Evolutionary conservation across 2,888 invertebrate genomes (phyloP), one percentile per base, ranked within the genome.

Genomic region (Leptinotarsa tumamoca): DNA sequence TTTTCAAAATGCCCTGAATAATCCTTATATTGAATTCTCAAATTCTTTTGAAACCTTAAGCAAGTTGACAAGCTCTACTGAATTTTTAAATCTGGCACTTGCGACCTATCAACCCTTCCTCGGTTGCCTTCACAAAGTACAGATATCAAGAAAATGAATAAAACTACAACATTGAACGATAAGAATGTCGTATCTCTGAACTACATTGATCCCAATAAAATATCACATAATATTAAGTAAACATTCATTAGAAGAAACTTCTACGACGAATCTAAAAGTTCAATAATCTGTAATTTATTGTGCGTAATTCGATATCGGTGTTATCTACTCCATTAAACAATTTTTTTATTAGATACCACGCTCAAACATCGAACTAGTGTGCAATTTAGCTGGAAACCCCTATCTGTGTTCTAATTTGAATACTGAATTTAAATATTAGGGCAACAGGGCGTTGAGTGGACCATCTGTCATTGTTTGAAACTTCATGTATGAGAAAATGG

Each of bases 401-500:
- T 63, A 63, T 63, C 63, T 63, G 33, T 43, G 43, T 63, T 63
- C 63, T 63, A 43, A 63, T 43, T 43, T 43, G 43, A n/a, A 17
- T 63, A 10, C 27, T n/a, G 17, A 43, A 33, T 63, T 43, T 63
- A 63, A 63, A 63, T 63, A 63, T 63, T 63, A n/a, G 43, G 33
- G 43, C 63, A 63, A n/a, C n/a, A n/a, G 63, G 33, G 43, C 63
- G 63, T 33, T 63, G 18, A 63, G 63, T 63, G 63, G 63, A 63
- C 63, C 63, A 63, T 63, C 63, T 63, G 63, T 43, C 63, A 63
- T 63, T 63, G 43, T 63, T 63, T 63, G 63, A 43, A 43, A 63
- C 33, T n/a, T 17, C 63, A 5, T n/a, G 43, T 63, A 63, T 63
- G 63, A 17, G 27, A 63, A 63, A 63, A 63, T 63, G 43, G 63